A percentile compares a stretch with the other conserved stretches of the same genome.
These are phyloP conservation scores for Cheilinus undulatus DNA, from an alignment of 2,113 vertebrate species.

Conservation along the genomic window DNA sequence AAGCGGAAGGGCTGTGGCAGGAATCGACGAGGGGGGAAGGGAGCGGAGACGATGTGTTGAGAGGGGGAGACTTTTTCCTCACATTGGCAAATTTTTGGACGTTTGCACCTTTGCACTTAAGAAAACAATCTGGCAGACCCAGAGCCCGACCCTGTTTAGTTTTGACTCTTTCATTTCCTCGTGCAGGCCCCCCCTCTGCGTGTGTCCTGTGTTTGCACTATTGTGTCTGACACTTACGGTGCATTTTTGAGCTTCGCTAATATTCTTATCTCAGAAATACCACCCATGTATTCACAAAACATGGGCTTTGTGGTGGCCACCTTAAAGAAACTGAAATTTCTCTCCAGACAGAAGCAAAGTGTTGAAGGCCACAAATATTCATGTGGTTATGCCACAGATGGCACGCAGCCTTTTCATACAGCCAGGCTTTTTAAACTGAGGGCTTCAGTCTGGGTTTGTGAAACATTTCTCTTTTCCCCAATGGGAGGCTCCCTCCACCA, in stretches of 20 bases:
- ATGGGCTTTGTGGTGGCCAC: conserved; percentile 47
- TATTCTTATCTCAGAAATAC: conserved; percentile 48
- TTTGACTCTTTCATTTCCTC: conserved; percentile 68
- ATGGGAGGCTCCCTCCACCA: conserved; percentile 63
- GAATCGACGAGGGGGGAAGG: conserved; percentile 50
- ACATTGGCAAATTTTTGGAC: conserved; percentile 62
- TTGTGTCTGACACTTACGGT: conserved; percentile 11
- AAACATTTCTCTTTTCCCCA: conserved; percentile 65
- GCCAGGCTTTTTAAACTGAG: conserved; percentile 39
- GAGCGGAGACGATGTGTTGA: conserved; percentile 47
- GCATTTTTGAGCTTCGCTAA: conserved; percentile 30
- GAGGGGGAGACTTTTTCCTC: conserved; percentile 67
- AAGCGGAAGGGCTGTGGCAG: conserved; percentile 56
- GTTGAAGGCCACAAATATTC: conserved; percentile 73
- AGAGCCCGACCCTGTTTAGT: conserved; percentile 54
- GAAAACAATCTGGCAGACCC: conserved; percentile 71
- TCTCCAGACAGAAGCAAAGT: conserved; percentile 72
- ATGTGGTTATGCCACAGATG: conserved; percentile 69
- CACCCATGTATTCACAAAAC: conserved; percentile 57
- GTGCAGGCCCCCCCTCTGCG: conserved; percentile 15
- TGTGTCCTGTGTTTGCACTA: conserved; percentile 9
- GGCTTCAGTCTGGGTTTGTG: conserved; percentile 46
- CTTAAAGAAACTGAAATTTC: conserved; percentile 55
- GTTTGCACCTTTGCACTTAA: conserved; percentile 73
- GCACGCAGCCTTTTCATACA: conserved; percentile 45